phyloP scores from a whole-genome alignment of 2,113 vertebrate species.

The Varanus salvator region DNA sequence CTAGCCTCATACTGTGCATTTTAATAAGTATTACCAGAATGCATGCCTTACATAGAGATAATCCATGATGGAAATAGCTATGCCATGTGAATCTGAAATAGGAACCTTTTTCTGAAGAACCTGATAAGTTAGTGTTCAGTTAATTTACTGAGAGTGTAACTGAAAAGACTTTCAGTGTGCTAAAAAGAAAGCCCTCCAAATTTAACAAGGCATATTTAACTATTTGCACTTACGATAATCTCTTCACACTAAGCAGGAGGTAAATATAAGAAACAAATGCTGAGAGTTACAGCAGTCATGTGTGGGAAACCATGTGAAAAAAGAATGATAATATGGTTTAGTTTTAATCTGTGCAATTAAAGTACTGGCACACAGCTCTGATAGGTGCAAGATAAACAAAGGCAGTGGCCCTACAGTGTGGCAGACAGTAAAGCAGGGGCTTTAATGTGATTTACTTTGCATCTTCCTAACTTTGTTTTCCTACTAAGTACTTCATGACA shows the following conservation, averaged over 20 bases:
- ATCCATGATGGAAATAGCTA: not conserved
- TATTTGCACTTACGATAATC: constrained; percentile 42
- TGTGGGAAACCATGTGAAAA: constrained; percentile 11
- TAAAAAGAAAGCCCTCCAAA: constrained; percentile 38
- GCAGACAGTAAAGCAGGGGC: not conserved
- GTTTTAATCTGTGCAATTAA: constrained; percentile 21
- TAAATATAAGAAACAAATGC: constrained; percentile 28
- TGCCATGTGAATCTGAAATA: not conserved
- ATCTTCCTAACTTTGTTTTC: not conserved
- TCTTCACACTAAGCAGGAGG: not conserved
- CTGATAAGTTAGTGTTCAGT: not conserved
- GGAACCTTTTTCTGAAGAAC: not conserved
- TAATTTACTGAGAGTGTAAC: constrained; percentile 28
- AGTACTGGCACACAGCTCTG: not conserved
- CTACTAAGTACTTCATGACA: not conserved
- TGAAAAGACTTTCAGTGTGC: constrained; percentile 52
- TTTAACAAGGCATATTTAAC: constrained; percentile 46
- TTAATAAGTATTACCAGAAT: not conserved
- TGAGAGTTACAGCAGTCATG: not conserved
- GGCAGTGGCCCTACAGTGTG: no score
- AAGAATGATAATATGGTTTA: not conserved
- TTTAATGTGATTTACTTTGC: not conserved
- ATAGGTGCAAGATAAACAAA: not conserved
- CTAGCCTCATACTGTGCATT: not conserved
- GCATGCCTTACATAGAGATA: not conserved